Evolutionary conservation across 2,113 vertebrate species (phyloP).

Genomic region (Trochalopteron elliotii): DNA sequence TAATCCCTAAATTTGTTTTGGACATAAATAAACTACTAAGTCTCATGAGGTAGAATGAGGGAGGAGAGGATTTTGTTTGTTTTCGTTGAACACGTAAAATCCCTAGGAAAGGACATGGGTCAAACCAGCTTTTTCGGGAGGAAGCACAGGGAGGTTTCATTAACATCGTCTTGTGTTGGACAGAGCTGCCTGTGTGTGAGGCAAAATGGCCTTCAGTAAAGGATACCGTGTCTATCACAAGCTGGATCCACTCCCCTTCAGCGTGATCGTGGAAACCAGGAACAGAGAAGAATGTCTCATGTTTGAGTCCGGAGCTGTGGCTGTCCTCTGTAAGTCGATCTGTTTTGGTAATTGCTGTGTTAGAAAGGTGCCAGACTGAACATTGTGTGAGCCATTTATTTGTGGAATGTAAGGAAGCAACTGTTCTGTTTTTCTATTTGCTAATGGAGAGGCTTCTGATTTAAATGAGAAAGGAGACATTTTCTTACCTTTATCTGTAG

Average conservation of each 20-base stretch:
- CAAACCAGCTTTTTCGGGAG: too few species aligned
- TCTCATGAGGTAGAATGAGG: not conserved
- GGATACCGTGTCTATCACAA: constrained; percentile 97
- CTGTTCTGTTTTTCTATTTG: not conserved
- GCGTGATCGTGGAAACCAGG: constrained; percentile 91
- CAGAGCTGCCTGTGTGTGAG: constrained; percentile 51
- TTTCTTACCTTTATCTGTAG: not conserved
- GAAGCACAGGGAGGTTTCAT: not conserved
- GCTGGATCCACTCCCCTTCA: constrained; percentile 93
- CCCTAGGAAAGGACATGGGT: not conserved
- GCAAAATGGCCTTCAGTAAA: constrained; percentile 97
- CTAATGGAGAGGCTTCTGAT: not conserved
- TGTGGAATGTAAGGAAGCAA: not conserved
- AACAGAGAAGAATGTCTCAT: constrained; percentile 93
- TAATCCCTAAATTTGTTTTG: not conserved
- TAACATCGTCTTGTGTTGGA: constrained; percentile 28
- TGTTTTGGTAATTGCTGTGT: not conserved
- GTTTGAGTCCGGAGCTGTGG: constrained; percentile 96
- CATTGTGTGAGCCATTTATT: not conserved
- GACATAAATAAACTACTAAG: not conserved
- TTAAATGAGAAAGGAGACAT: not conserved
- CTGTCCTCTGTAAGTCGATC: constrained; percentile 90
- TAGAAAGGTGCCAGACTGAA: not conserved
- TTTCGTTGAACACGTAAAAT: not conserved
- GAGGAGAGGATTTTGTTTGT: not conserved